Base-by-base conservation (phyloP, 1,140 invertebrate genomes). In the Sinella curviseta region DNA sequence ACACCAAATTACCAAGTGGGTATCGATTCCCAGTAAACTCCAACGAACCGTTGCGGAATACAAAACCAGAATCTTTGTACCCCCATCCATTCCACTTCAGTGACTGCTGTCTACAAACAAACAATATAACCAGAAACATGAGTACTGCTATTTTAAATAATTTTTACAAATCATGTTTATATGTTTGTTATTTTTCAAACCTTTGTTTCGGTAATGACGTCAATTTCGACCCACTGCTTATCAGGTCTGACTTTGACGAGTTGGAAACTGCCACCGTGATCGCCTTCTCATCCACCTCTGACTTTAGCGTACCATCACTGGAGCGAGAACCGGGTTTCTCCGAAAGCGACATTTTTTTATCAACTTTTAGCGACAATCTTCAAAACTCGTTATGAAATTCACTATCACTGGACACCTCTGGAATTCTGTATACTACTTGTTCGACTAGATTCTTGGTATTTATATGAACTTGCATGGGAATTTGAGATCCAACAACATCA, bases 11-110 rank as follows among this genome's bases (percentile, higher is more conserved):
- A 57, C 92, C 94, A 74, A 98, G 92, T 12, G 93, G 90, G 88
- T 98, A 97, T 85, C 93, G 91, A 81, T 91, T 88, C 55, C 95
- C 94, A 55, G 90, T 91, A 84, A 97, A 96, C 82, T 91, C 89
- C 28, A 95, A 89, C 30, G 89, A 83, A 20, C 85, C 80, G 76
- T 88, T 89, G 84, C 91, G 89, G 0, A 94, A 85, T 76, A 89
- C 85, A 87, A 97, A 97, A 84, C 91, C 89, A 0, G 95, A 95
- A 87, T 99, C 97, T 81, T 93, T 94, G 88, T 99, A 99, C 8
- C 97, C 97, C 97, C 97, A 99, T 57, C 97, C 74, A 48, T 75
- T 75, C 74, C 74, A 75, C 28, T 75, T 75, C 17, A 75, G 28
- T 4, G 39, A 16, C 17, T 75, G 17, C 39, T 75, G 74, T 48